These are phyloP conservation scores for Pangasius krempfi DNA, from an alignment of 2,797 vertebrate species.

Conservation along the genomic window DNA sequence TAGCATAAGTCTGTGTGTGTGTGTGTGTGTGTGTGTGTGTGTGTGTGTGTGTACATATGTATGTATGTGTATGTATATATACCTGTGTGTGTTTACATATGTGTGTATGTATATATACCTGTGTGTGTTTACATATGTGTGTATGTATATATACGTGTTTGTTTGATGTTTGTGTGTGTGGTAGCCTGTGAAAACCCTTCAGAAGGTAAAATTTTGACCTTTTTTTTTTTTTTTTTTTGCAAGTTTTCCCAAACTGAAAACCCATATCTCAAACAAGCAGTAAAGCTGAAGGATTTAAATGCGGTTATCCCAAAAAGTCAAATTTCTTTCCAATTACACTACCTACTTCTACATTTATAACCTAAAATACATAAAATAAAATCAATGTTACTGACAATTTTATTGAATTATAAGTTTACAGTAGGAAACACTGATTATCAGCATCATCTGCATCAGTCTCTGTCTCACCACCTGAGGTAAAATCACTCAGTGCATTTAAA, in stretches of 20 bases:
- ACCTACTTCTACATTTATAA: not conserved
- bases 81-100: not conserved
- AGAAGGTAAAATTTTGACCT: not conserved
- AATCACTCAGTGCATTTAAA: not conserved
- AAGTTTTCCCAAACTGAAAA: not conserved
- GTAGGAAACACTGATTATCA: not conserved
- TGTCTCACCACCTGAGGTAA: not conserved
- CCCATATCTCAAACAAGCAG: not conserved
- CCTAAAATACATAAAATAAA: not conserved
- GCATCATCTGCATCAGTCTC: not conserved
- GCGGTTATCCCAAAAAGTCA: no score
- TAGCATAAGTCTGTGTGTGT: not conserved
- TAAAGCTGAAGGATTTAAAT: not conserved
- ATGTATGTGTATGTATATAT: not conserved
- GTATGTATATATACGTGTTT: no score
- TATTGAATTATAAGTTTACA: no score
- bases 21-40: not conserved
- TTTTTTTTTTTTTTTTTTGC: no score
- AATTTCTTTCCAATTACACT: not conserved
- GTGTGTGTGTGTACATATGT: no score
- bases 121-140: no score
- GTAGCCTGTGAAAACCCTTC: not conserved
- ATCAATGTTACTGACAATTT: not conserved
- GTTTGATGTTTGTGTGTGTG: no score
- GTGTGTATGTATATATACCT: no score